Evolutionary conservation across 1,140 invertebrate genomes (phyloP).

Genomic region (Goniozus legneri): DNA sequence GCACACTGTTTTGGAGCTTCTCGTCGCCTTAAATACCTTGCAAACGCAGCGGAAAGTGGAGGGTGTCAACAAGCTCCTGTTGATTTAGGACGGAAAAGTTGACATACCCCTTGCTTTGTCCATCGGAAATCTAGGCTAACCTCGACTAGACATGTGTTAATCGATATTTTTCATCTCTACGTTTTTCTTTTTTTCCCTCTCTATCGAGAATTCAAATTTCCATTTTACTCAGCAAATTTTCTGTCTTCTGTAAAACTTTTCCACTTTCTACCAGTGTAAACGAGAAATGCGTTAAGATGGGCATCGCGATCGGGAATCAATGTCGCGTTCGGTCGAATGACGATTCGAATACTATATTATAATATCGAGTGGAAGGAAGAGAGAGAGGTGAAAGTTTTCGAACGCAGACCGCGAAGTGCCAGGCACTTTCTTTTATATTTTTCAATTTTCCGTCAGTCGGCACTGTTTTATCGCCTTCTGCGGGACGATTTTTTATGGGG

Average conservation of each 20-base stretch:
- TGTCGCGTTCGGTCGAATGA: too few relatives aligned
- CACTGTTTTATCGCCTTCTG: constrained; percentile 19
- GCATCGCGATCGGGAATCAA: too few relatives aligned
- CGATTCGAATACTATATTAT: too few relatives aligned
- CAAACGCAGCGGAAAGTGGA: constrained; percentile 25
- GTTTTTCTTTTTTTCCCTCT: constrained; percentile 7
- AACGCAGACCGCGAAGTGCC: too few relatives aligned
- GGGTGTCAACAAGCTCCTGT: constrained; percentile 20
- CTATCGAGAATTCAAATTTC: too few relatives aligned
- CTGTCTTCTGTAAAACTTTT: too few relatives aligned
- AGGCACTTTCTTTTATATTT: constrained; percentile 27
- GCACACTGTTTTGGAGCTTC: background rate
- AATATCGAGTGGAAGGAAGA: too few relatives aligned
- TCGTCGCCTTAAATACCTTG: constrained; percentile 17
- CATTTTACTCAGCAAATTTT: too few relatives aligned
- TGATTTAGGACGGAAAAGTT: constrained; percentile 36
- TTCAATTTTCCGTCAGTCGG: constrained; percentile 25
- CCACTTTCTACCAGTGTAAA: too few relatives aligned
- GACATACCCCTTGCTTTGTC: constrained; percentile 27
- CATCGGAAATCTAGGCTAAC: constrained; percentile 27
- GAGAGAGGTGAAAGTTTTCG: too few relatives aligned
- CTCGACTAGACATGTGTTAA: constrained; percentile 28
- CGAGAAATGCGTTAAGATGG: too few relatives aligned
- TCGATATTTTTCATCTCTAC: constrained; percentile 34
- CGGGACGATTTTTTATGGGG: constrained; percentile 25